These are phyloP conservation scores for Poeciliopsis paucimaculata DNA, from an alignment of 2,797 vertebrate genomes.

Conservation along the genomic window DNA sequence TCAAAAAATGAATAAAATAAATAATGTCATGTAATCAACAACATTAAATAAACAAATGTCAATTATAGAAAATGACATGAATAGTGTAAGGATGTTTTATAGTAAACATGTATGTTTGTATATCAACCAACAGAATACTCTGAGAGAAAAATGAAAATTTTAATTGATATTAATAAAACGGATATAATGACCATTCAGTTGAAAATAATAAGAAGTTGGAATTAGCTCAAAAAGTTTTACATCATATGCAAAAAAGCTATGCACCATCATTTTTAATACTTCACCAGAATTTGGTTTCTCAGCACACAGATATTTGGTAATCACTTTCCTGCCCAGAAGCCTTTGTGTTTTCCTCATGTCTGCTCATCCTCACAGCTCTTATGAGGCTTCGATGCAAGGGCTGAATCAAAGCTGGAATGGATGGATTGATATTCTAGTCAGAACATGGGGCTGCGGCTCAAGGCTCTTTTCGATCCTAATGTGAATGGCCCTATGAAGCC, in stretches of 20 bases:
- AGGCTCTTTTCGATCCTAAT: constrained; percentile 64
- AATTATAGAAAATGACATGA: too few species aligned
- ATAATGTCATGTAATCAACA: neutral
- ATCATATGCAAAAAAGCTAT: neutral
- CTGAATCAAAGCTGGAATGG: constrained; percentile 64
- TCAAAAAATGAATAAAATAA: neutral
- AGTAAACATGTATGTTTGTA: neutral
- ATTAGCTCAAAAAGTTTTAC: neutral
- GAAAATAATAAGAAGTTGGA: neutral
- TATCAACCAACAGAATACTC: constrained; percentile 2
- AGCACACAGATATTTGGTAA: constrained; percentile 32
- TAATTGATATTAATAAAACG: neutral
- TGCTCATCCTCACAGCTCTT: constrained; percentile 41
- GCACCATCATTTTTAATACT: neutral
- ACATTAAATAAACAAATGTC: constrained; percentile 7
- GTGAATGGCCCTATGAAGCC: constrained; percentile 52
- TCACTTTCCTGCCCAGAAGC: constrained; percentile 26
- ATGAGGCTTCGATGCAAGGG: constrained; percentile 43
- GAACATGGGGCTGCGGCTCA: constrained; percentile 56
- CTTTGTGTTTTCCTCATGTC: constrained; percentile 43
- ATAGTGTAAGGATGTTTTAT: too few species aligned
- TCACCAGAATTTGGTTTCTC: constrained; percentile 13
- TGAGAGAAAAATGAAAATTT: neutral
- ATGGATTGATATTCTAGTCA: constrained; percentile 79
- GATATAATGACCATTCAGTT: neutral